These are phyloP conservation scores for Mus minutoides DNA, from an alignment of 2,797 vertebrate genomes.

Conservation along the genomic window DNA sequence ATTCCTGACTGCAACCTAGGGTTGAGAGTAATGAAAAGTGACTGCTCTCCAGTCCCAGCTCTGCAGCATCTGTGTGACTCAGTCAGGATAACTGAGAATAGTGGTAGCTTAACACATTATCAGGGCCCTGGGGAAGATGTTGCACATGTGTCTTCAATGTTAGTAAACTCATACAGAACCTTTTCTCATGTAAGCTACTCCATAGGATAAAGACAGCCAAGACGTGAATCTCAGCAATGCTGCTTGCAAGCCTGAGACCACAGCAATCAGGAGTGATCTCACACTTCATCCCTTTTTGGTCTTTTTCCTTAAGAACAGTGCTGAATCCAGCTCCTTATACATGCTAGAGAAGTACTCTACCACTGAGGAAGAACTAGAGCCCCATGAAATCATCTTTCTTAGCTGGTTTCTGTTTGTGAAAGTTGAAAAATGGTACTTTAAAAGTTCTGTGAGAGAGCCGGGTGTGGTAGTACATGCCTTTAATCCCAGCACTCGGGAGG, in stretches of 20 bases:
- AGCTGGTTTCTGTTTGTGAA: constrained; percentile 8
- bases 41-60: neutral
- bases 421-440: neutral
- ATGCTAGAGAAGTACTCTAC: neutral
- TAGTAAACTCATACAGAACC: neutral
- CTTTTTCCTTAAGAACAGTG: neutral
- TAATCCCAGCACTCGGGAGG: no score
- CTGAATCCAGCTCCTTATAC: neutral
- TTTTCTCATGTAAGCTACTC: neutral
- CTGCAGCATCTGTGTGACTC: neutral
- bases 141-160: neutral
- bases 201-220: neutral
- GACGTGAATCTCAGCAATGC: neutral
- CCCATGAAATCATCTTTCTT: neutral
- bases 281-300: neutral
- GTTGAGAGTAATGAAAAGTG: neutral
- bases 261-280: neutral
- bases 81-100: neutral
- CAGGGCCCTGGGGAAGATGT: neutral
- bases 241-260: neutral
- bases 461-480: no score
- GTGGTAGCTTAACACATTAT: neutral
- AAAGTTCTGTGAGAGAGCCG: neutral
- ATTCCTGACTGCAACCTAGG: neutral
- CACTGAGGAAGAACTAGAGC: neutral